These are phyloP conservation scores for Drosophila sechellia DNA, from an alignment of 1,140 invertebrate species.

Conservation along the genomic window DNA sequence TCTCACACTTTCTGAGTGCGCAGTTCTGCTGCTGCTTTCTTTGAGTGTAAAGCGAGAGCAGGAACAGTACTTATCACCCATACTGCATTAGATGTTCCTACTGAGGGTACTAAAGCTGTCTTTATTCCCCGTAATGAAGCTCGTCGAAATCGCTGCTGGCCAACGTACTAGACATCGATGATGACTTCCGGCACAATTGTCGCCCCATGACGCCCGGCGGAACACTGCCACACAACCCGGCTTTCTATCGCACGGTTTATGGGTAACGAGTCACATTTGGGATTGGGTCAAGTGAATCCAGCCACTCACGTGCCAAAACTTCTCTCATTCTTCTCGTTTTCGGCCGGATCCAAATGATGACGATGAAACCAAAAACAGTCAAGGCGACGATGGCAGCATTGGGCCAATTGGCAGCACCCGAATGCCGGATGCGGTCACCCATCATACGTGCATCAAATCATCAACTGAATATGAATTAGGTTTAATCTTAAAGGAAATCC, in stretches of 20 bases:
- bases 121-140: slow-evolving; percentile 38
- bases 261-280: slow-evolving; percentile 67
- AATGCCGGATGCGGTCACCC: slow-evolving; percentile 87
- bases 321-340: slow-evolving; percentile 7
- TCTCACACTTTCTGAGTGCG: neutral
- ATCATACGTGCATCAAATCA: slow-evolving; percentile 88
- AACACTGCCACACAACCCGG: slow-evolving; percentile 85
- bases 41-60: slow-evolving; percentile 9
- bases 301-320: slow-evolving; percentile 22
- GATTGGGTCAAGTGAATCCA: slow-evolving; percentile 23
- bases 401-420: slow-evolving; percentile 86
- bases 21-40: slow-evolving; percentile 4
- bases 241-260: slow-evolving; percentile 85
- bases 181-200: slow-evolving; percentile 91
- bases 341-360: neutral
- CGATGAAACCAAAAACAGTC: slow-evolving; percentile 44
- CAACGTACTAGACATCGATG: slow-evolving; percentile 97
- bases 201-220: slow-evolving; percentile 85
- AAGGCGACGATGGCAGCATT: slow-evolving; percentile 85
- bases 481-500: slow-evolving; percentile 97
- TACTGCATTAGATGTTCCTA: neutral
- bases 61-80: slow-evolving; percentile 2
- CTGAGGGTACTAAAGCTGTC: slow-evolving; percentile 23
- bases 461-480: slow-evolving; percentile 94
- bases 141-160: slow-evolving; percentile 95